Evolutionary conservation across 1,140 invertebrate species (phyloP), one percentile per base, ranked within the genome.

Genomic region (Panonychus citri): DNA sequence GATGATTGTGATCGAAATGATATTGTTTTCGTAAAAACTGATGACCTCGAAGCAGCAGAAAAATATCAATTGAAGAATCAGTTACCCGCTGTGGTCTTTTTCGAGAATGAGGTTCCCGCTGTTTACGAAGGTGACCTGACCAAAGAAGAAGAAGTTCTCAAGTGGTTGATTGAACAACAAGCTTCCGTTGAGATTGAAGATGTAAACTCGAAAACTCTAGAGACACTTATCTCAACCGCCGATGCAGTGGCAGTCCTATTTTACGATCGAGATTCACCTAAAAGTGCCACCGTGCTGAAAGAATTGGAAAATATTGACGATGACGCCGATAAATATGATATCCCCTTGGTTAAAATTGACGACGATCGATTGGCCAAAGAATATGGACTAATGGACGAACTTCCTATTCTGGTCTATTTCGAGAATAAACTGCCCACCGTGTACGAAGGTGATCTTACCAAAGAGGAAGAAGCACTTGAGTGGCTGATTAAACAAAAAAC

Each of bases 141-240:
- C 68, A 86, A 89, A 65, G 86, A 91, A 71, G 83, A 91, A 61
- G 82, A 87, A 72, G 86, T 93, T 7, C 70, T 91, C 4, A 76
- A 82, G 62, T 91, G 87, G 88, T 71, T 93, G 2, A 76, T 91
- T 58, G 77, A 87, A 63, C 87, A 91, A 66, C 88, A 89, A 68
- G 82, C 81, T 65, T 80, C 82, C 1, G 85, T 86, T 39, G 90
- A 86, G 1, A 93, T 93, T 61, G 87, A 91, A 74, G 85, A 90
- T 74, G 85, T 91, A 21, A 90, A 85, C 1, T 85, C 90, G 67
- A 85, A 90, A 73, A 90, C 90, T 65, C 70, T 91, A 19, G 75
- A 77, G 60, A 81, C 83, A 65, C 73, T 93, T 8, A 85, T 91
- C 62, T 81, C 83, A 60, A 83, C 87, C 64, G 82, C 89, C 65